phyloP scores from a whole-genome alignment of 2,797 vertebrate genomes.

The Acestrorhynchus altus region DNA sequence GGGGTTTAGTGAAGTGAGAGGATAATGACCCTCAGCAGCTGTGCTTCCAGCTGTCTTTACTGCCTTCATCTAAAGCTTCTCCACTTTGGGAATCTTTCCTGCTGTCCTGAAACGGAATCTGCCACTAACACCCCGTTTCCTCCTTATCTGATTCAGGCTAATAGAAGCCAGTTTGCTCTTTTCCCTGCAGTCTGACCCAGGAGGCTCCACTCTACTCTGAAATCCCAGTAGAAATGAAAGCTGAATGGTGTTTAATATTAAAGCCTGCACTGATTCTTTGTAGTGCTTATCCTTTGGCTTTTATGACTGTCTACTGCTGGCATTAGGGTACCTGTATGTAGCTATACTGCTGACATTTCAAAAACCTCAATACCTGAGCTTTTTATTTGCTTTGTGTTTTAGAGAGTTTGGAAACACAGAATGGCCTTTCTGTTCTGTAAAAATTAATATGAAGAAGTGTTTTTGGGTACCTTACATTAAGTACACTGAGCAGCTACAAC shows the following conservation, averaged over 20 bases:
- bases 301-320: not conserved
- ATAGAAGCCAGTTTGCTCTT: not conserved
- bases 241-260: not conserved
- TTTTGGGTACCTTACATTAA: too few relatives aligned
- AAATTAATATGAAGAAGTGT: too few relatives aligned
- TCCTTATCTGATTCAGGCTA: conserved; percentile 8
- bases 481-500: too few relatives aligned
- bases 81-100: conserved; percentile 31
- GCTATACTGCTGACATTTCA: not conserved
- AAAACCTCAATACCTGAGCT: too few relatives aligned
- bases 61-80: conserved; percentile 36
- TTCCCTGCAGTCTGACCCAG: conserved; percentile 13
- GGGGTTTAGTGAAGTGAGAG: conserved; percentile 20
- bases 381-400: too few relatives aligned
- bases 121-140: not conserved
- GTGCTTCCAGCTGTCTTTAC: conserved; percentile 47
- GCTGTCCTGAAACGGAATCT: conserved; percentile 2
- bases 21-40: conserved; percentile 49
- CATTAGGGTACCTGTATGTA: not conserved
- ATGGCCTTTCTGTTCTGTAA: too few relatives aligned
- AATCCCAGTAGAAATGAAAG: not conserved
- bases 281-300: not conserved
- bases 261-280: not conserved
- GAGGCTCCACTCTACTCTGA: not conserved
- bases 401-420: too few relatives aligned